A percentile compares a stretch with the other conserved stretches of the same genome.
These are phyloP conservation scores for Andrena minutula DNA, from an alignment of 2,888 invertebrate genomes.

Conservation along the genomic window DNA sequence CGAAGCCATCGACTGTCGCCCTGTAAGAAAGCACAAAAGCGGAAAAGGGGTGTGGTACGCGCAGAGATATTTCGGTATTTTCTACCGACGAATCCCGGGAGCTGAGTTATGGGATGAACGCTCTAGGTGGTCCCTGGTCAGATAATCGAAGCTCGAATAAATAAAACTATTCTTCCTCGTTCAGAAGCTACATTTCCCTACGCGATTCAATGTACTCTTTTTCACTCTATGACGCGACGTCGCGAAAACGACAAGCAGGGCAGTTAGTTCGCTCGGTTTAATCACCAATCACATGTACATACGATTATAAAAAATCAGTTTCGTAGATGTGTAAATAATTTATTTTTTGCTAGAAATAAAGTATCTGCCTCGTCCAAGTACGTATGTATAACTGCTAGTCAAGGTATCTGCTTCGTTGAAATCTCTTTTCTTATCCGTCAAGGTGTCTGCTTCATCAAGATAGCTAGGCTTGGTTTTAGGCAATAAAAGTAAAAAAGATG, in stretches of 20 bases:
- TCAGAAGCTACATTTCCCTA: slow-evolving; percentile 10
- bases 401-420: background rate
- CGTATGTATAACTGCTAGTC: background rate
- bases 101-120: slow-evolving; percentile 76
- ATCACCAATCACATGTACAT: background rate
- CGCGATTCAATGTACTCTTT: background rate
- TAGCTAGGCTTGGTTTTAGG: background rate
- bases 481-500: background rate
- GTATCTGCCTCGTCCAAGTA: no score
- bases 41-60: slow-evolving; percentile 52
- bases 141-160: slow-evolving; percentile 81
- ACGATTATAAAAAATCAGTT: background rate
- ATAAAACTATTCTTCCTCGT: slow-evolving; percentile 71
- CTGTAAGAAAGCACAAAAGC: slow-evolving; percentile 47
- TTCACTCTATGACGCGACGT: background rate
- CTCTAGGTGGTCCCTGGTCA: slow-evolving; percentile 77
- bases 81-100: slow-evolving; percentile 70
- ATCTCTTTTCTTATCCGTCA: background rate
- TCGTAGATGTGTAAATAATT: background rate
- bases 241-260: background rate
- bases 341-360: no score
- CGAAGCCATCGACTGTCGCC: slow-evolving; percentile 25
- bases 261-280: background rate
- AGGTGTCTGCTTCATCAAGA: background rate
- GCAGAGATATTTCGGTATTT: slow-evolving; percentile 50